Evolutionary conservation across 2,888 invertebrate genomes (phyloP), one percentile per base, ranked within the genome.

Genomic region (Drosophila lutescens): DNA sequence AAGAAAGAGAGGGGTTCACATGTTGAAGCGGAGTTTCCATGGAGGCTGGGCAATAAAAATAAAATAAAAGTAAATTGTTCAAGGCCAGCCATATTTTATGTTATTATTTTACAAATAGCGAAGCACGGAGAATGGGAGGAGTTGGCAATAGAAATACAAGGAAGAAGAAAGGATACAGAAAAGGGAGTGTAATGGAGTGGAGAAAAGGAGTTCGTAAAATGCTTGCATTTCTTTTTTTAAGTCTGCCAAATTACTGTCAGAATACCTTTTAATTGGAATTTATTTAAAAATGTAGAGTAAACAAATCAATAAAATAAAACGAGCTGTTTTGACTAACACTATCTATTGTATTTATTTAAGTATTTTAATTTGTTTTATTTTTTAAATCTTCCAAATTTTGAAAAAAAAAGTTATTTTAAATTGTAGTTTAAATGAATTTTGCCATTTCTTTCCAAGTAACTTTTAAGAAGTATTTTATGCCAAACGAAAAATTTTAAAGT

Each of bases 61-160:
- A 83, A 89, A 82, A 81, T 88, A 88, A 86, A 88, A 84, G 86
- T 84, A 82, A 89, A 90, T 85, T 87, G 84, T 87, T 89, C 90
- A 91, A 91, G 90, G 90, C 79, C 85, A 83, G 79, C 81, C 71
- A 81, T 86, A 86, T 87, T 89, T 86, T 85, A 88, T 82, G 86
- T 80, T 88, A 84, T 86, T 88, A 86, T 86, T 80, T 79, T 78
- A 76, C 78, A 83, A 79, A 77, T 51, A 65, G 54, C 54, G 8
- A 13, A n/a, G 30, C 32, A 40, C 15, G n/a, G 66, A n/a, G 30
- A 23, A 13, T 8, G 5, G 13, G 1, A 4, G 12, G 9, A 9
- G 17, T 20, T 34, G n/a, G 46, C 5, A 5, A 54, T 20, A 17
- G 17, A 55, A 32, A 26, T 34, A 10, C 3, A 8, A 4, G n/a